Percentiles rank a stretch among this genome's conserved stretches.
Evolutionary conservation across 1,140 invertebrate genomes (phyloP).

Genomic region (Lysiphlebus fabarum): DNA sequence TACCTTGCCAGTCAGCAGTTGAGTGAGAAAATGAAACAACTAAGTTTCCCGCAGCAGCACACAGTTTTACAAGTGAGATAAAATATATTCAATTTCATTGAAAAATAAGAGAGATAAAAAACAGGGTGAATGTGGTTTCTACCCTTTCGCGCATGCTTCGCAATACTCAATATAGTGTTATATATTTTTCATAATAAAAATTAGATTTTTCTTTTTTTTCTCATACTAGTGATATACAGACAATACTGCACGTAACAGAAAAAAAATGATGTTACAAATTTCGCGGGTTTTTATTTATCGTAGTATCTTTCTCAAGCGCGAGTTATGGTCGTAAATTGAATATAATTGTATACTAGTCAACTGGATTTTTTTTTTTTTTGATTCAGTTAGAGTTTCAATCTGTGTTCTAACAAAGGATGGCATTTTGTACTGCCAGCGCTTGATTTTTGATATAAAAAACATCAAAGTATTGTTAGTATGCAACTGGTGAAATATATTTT

Average conservation of each 20-base stretch:
- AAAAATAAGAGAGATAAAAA: slow-evolving; percentile 17
- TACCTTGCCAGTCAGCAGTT: slow-evolving; percentile 44
- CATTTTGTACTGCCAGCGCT: too few species aligned
- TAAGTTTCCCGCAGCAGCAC: background rate
- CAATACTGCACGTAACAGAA: slow-evolving; percentile 4
- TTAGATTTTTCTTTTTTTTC: too few species aligned
- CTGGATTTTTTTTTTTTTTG: too few species aligned
- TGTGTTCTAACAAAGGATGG: too few species aligned
- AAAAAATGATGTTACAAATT: slow-evolving; percentile 22
- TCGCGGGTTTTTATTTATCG: slow-evolving; percentile 27
- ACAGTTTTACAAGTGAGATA: slow-evolving; percentile 11
- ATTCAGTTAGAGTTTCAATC: too few species aligned
- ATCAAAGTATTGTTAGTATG: too few species aligned
- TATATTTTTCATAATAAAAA: too few species aligned
- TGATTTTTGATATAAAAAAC: too few species aligned
- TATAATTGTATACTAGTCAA: too few species aligned
- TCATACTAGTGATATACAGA: background rate
- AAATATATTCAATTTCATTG: slow-evolving; percentile 5
- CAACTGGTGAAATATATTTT: too few species aligned
- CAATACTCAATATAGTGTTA: background rate
- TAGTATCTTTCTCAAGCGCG: slow-evolving; percentile 17
- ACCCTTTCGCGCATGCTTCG: slow-evolving; percentile 28
- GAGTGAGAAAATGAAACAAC: slow-evolving; percentile 37
- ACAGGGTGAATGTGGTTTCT: background rate
- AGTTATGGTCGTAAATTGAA: too few species aligned